These are phyloP conservation scores for Lindbergichthys nudifrons DNA, from an alignment of 2,797 vertebrate species.

Conservation along the genomic window DNA sequence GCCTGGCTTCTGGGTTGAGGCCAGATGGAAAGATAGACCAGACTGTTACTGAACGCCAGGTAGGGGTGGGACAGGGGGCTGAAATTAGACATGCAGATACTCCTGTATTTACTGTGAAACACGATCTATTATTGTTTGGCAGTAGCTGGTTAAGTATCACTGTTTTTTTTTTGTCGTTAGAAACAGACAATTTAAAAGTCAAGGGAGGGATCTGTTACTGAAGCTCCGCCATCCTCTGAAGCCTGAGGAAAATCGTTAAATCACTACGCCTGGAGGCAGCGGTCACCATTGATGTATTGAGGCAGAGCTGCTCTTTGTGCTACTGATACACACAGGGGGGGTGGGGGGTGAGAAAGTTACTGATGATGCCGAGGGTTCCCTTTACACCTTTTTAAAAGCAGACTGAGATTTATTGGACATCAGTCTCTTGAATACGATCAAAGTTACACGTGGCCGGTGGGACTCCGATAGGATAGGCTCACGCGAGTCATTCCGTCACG, in stretches of 20 bases:
- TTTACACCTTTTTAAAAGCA: conserved; percentile 55
- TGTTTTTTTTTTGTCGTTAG: conserved; percentile 38
- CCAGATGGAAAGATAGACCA: conserved; percentile 61
- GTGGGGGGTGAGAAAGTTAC: conserved; percentile 20
- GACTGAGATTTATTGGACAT: conserved; percentile 60
- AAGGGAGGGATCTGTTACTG: conserved; percentile 48
- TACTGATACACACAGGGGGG: conserved; percentile 49
- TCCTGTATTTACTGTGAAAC: conserved; percentile 48
- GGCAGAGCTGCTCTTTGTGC: conserved; percentile 68
- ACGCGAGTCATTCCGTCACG: conserved; percentile 4
- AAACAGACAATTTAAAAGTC: conserved; percentile 48
- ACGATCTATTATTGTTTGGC: conserved; percentile 55
- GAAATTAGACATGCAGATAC: conserved; percentile 56
- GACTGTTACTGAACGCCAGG: conserved; percentile 48
- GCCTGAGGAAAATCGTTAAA: conserved; percentile 72
- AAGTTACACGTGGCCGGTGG: conserved; percentile 33
- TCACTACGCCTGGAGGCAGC: conserved; percentile 61
- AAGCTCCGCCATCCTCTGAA: conserved; percentile 52
- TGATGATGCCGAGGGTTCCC: conserved; percentile 50
- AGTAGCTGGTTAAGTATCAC: conserved; percentile 34
- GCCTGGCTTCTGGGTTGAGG: conserved; percentile 48
- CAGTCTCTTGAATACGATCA: conserved; percentile 59
- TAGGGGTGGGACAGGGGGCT: conserved; percentile 29
- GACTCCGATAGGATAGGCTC: conserved; percentile 10
- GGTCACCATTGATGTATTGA: conserved; percentile 70